Evolutionary conservation across 2,797 vertebrate species (phyloP).

Genomic region (Moxostoma hubbsi): DNA sequence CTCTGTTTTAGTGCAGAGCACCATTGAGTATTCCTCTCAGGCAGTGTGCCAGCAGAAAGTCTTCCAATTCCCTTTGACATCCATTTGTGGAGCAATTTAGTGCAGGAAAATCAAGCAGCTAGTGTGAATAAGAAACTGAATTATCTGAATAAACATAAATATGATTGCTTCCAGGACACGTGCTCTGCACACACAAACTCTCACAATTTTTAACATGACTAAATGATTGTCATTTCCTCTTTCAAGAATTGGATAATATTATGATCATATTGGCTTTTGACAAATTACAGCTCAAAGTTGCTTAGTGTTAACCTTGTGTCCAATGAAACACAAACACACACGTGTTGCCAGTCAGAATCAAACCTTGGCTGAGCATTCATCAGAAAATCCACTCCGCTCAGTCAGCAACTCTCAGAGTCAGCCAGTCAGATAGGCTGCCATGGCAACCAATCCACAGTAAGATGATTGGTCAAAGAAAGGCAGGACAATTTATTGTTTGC

Average conservation of each 20-base stretch:
- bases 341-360: slow-evolving; percentile 31
- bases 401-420: slow-evolving; percentile 56
- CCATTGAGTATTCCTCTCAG: slow-evolving; percentile 27
- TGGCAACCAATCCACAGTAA: slow-evolving; percentile 71
- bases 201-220: not conserved
- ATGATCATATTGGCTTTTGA: not conserved
- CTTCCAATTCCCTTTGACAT: slow-evolving; percentile 50
- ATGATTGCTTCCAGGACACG: slow-evolving; percentile 45
- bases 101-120: slow-evolving; percentile 46
- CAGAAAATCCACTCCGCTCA: slow-evolving; percentile 51
- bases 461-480: slow-evolving; percentile 68
- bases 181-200: slow-evolving; percentile 29
- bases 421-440: slow-evolving; percentile 67
- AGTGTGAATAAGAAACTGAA: slow-evolving; percentile 43
- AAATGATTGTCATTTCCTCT: not conserved
- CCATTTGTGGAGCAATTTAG: slow-evolving; percentile 62
- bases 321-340: slow-evolving; percentile 47
- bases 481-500: slow-evolving; percentile 60
- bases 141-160: slow-evolving; percentile 64
- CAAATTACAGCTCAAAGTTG: slow-evolving; percentile 24
- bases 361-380: slow-evolving; percentile 10
- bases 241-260: slow-evolving; percentile 7
- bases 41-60: slow-evolving; percentile 22
- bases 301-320: slow-evolving; percentile 43
- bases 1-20: slow-evolving; percentile 28